Base-by-base conservation (phyloP, 1,140 invertebrate species). In the Nixonia krombeini region DNA sequence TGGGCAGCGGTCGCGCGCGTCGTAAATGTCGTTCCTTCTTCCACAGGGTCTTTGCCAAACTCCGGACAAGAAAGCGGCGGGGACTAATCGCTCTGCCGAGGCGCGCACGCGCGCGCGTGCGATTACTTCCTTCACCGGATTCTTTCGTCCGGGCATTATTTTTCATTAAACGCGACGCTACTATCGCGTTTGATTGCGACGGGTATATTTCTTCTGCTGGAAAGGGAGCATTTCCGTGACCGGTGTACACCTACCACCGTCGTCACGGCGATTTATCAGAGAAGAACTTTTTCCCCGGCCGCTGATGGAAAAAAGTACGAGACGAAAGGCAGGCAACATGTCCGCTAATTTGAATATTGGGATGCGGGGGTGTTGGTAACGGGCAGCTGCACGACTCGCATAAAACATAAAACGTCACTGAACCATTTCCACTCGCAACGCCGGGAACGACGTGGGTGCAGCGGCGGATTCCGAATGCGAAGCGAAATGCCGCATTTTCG, bases 331-430 rank as follows among this genome's bases (percentile, higher is more conserved):
- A 53, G 59, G 55, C 28, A 51, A 28, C 47, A 44, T 62, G 69
- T 68, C 68, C 59, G 75, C 70, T 82, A 75, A 83, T 82, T 84
- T 84, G 78, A 83, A 83, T 84, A 81, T 78, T 79, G 74, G 77
- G 71, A 78, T 82, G 80, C 78, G 80, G 78, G 80, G 78, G 81
- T 82, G 76, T 81, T 59, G 63, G 73, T 71, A 80, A 73, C 72
- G 70, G 69, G 71, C 81, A 82, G 79, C 76, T 80, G 79, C 79
- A 71, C 72, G 63, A 70, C 69, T 74, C 73, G 66, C 73, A 73
- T 78, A 76, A 80, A 79, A 70, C 78, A 78, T 81, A 79, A 80
- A 81, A 78, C 76, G 72, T 79, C 77, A 67, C 56, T 69, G 69
- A 77, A 73, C 51, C 64, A 65, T 75, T 70, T 65, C 73, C 56